Evolutionary conservation across 2,888 invertebrate species (phyloP).

Genomic region (Latrodectus elegans): DNA sequence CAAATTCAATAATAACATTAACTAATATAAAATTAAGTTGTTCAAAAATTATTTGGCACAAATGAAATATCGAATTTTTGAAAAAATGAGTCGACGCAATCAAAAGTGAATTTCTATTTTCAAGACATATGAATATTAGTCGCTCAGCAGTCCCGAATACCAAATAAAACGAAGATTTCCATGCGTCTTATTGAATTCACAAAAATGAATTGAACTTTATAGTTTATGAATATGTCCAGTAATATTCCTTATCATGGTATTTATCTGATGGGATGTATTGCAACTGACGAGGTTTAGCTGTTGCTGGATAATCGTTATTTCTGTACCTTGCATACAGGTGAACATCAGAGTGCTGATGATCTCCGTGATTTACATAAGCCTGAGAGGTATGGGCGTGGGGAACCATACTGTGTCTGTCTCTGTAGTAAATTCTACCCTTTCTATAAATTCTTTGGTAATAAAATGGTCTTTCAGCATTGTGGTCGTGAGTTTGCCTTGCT

Average conservation of each 20-base stretch:
- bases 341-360: slow-evolving; percentile 53
- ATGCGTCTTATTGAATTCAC: too few species aligned
- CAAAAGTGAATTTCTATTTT: too few species aligned
- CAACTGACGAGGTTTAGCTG: slow-evolving; percentile 40
- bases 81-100: too few species aligned
- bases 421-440: slow-evolving; percentile 46
- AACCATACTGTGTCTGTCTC: slow-evolving; percentile 57
- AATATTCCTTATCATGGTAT: slow-evolving; percentile 59
- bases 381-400: slow-evolving; percentile 52
- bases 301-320: slow-evolving; percentile 44
- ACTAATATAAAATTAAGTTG: too few species aligned
- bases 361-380: slow-evolving; percentile 42
- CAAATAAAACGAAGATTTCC: too few species aligned
- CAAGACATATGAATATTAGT: too few species aligned
- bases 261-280: slow-evolving; percentile 47
- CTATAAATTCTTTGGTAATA: not conserved
- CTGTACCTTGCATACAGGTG: slow-evolving; percentile 53
- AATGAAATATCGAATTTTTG: too few species aligned
- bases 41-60: too few species aligned
- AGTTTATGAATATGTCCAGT: slow-evolving; percentile 43
- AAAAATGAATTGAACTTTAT: too few species aligned
- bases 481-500: slow-evolving; percentile 47
- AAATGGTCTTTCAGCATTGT: slow-evolving; percentile 22
- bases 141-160: too few species aligned
- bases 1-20: too few species aligned